Evolutionary conservation across 2,113 vertebrate species (phyloP).

Genomic region (Hipposideros armiger): DNA sequence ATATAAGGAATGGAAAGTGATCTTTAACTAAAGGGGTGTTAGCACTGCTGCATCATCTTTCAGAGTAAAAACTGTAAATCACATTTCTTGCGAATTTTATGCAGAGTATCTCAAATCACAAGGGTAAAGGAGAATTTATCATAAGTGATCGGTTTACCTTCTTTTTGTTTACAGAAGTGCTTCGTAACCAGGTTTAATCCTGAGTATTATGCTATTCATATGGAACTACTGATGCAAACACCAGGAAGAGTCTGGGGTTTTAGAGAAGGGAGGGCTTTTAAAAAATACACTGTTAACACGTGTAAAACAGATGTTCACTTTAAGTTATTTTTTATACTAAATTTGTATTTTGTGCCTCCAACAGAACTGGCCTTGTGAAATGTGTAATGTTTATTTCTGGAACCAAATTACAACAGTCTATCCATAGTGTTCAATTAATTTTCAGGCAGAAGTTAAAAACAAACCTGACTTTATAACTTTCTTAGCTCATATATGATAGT

Average conservation of each 20-base stretch:
- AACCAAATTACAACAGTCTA: conserved; percentile 58
- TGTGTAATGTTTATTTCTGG: conserved; percentile 59
- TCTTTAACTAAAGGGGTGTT: conserved; percentile 66
- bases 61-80: conserved; percentile 69
- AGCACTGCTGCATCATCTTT: conserved; percentile 33
- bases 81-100: conserved; percentile 63
- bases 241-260: conserved; percentile 44
- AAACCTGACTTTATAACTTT: conserved; percentile 47
- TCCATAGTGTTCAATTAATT: conserved; percentile 10
- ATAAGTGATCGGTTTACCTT: conserved; percentile 63
- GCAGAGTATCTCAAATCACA: conserved; percentile 64
- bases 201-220: conserved; percentile 64
- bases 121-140: conserved; percentile 59
- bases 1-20: conserved; percentile 39
- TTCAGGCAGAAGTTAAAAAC: conserved; percentile 62
- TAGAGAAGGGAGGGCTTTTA: conserved; percentile 32
- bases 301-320: conserved; percentile 51
- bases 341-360: conserved; percentile 55
- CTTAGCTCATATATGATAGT: conserved; percentile 25
- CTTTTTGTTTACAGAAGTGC: conserved; percentile 58
- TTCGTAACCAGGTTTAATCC: conserved; percentile 16
- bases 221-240: conserved; percentile 44
- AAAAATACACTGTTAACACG: background rate
- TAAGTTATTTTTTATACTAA: conserved; percentile 59
- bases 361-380: conserved; percentile 54